A percentile compares a stretch with the other conserved stretches of the same genome.
Evolutionary conservation across 2,888 invertebrate genomes (phyloP).

Genomic region (Epinotia ramella): DNA sequence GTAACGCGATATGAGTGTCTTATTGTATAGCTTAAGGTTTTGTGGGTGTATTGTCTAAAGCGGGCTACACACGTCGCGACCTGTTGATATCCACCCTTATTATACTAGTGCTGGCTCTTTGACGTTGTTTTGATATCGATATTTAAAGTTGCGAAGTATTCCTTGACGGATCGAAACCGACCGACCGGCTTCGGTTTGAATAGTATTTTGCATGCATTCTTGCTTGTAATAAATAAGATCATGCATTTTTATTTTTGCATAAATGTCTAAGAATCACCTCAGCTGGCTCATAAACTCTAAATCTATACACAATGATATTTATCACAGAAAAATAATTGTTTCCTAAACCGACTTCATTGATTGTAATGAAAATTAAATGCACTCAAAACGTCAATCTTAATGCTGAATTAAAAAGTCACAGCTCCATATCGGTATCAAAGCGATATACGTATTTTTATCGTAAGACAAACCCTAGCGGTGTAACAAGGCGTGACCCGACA

Average conservation of each 20-base stretch:
- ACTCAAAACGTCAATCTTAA: too few species aligned
- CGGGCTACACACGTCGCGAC: conserved; percentile 60
- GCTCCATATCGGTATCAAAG: neutral
- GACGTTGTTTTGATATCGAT: conserved; percentile 37
- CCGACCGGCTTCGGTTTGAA: too few species aligned
- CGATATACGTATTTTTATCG: neutral
- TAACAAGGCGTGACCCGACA: conserved; percentile 68
- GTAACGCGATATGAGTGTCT: too few species aligned
- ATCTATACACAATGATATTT: too few species aligned
- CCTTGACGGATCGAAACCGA: neutral
- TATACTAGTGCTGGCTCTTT: conserved; percentile 61
- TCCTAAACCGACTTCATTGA: too few species aligned
- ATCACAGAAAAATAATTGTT: too few species aligned
- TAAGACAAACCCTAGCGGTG: conserved; percentile 51
- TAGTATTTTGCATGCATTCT: too few species aligned
- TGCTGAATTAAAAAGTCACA: too few species aligned
- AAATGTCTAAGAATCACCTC: neutral
- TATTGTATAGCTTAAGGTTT: neutral
- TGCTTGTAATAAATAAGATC: too few species aligned
- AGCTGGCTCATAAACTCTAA: neutral
- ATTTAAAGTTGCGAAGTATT: conserved; percentile 2
- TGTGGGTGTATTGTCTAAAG: conserved; percentile 55
- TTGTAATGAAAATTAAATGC: too few species aligned
- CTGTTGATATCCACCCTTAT: conserved; percentile 76
- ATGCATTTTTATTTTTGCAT: too few species aligned